Evolutionary conservation across 1,140 invertebrate genomes (phyloP), one percentile per base, ranked within the genome.

Genomic region (Drosophila sechellia): DNA sequence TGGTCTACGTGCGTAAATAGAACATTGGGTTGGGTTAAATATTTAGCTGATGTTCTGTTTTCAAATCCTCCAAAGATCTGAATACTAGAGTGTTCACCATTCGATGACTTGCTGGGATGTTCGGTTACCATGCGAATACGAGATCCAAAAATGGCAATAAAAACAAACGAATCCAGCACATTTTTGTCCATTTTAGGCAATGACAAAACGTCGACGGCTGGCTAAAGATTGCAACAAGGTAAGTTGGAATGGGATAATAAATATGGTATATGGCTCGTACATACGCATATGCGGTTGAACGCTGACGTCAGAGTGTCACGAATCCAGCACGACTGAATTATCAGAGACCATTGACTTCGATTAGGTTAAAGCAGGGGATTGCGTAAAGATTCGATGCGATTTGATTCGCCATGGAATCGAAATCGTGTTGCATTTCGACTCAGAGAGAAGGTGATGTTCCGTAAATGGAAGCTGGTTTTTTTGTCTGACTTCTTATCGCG

Each of bases 131-230:
- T 56, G 74, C 52, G 39, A 50, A 70, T 57, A 77, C 54, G 15
- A 42, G 43, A 27, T 20, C 74, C 73, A 40, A 55, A 77, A 70
- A 68, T 77, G 71, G 74, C 55, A 60, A 77, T 77, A 78, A 78
- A 76, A 73, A 45, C 68, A 74, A 78, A 70, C 65, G 52, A 70
- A 70, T 71, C 31, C 73, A 70, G 73, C 76, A 69, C 58, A 76
- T 84, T 84, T 86, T 78, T 87, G 56, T 17, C 84, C 84, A 89
- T 87, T 87, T 87, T 64, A 60, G 84, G 84, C 77, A 79, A 83
- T 83, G 61, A 61, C 52, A 54, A 63, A 79, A 68, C 59, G 49
- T 52, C 57, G 53, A 48, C 64, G 15, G 40, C 48, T 20, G 49
- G 49, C 25, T 39, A 43, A 49, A 68, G 56, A 66, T 60, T 57